Evolutionary conservation across 2,888 invertebrate genomes (phyloP).

Genomic region (Epinotia demarniana): DNA sequence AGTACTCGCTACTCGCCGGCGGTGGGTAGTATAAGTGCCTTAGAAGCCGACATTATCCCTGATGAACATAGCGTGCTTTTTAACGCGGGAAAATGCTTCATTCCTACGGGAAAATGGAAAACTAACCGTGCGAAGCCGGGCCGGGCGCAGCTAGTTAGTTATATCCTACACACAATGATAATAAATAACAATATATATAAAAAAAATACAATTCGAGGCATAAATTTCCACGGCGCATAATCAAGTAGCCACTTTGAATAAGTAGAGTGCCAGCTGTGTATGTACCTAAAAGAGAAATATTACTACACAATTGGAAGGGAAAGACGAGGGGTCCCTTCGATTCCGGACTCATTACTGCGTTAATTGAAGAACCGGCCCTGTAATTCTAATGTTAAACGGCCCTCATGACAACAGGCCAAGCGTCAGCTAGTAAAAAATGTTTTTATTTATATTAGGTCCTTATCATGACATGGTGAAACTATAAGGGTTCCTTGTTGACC

Average conservation of each 20-base stretch:
- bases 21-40: too few species aligned
- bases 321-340: neutral
- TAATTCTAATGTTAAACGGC: conserved; percentile 14
- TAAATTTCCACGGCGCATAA: neutral
- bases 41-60: too few species aligned
- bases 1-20: too few species aligned
- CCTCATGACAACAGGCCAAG: neutral
- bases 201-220: neutral
- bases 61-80: too few species aligned
- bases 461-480: too few species aligned
- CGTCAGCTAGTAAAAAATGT: too few species aligned
- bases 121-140: too few species aligned
- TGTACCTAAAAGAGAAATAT: conserved; percentile 4
- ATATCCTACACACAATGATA: neutral
- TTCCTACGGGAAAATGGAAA: too few species aligned
- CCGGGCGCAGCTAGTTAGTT: too few species aligned
- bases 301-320: conserved; percentile 23
- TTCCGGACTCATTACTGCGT: conserved; percentile 19
- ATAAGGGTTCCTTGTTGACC: too few species aligned
- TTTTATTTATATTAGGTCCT: too few species aligned
- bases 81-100: too few species aligned
- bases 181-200: neutral
- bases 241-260: conserved; percentile 8
- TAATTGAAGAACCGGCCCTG: conserved; percentile 19
- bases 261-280: conserved; percentile 16